Evolutionary conservation across 2,797 vertebrate species (phyloP).

Genomic region (Clarias pachynema): DNA sequence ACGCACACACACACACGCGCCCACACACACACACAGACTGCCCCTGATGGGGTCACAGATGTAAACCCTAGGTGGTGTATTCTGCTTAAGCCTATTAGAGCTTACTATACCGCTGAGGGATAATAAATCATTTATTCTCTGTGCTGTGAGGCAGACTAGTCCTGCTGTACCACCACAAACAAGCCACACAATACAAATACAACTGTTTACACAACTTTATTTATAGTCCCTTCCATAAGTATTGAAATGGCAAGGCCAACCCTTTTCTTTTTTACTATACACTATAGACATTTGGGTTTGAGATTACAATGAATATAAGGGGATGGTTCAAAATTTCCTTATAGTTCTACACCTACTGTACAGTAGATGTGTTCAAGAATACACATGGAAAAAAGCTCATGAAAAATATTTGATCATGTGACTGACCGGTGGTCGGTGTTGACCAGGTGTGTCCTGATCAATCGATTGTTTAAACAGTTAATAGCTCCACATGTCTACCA

Average conservation of each 20-base stretch:
- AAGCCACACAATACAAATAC: slow-evolving; percentile 12
- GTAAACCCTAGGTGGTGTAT: slow-evolving; percentile 44
- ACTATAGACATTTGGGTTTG: background rate
- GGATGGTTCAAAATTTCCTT: background rate
- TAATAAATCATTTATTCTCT: slow-evolving; percentile 45
- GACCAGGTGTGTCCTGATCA: background rate
- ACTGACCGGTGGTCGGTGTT: background rate
- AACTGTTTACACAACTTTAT: background rate
- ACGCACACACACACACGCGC: slow-evolving; percentile 40
- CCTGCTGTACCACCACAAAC: background rate
- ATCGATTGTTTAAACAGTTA: background rate
- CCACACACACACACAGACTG: slow-evolving; percentile 24
- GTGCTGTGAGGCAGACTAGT: background rate
- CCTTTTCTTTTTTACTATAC: background rate
- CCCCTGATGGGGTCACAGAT: slow-evolving; percentile 38
- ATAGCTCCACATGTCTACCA: background rate
- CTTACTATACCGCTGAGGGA: slow-evolving; percentile 39
- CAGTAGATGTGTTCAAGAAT: background rate
- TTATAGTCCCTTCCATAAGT: background rate
- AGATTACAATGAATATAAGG: background rate
- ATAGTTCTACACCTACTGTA: background rate
- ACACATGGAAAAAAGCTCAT: background rate
- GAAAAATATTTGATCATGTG: background rate
- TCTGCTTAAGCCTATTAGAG: slow-evolving; percentile 45
- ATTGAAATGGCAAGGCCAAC: background rate